Evolutionary conservation across 2,797 vertebrate species (phyloP).

Genomic region (Bothrops alternatus): DNA sequence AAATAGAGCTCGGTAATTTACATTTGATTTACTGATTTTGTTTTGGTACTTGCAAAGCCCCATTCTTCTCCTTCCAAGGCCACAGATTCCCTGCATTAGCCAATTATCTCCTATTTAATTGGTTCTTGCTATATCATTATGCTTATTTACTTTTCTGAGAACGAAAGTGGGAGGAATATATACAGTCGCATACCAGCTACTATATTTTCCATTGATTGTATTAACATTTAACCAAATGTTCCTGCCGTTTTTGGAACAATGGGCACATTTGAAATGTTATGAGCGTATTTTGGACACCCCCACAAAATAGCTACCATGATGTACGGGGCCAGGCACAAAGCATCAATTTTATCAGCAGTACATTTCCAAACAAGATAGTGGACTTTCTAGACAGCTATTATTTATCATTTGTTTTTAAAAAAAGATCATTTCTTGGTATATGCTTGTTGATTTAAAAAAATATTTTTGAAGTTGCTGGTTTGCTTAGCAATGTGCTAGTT

Average conservation of each 20-base stretch:
- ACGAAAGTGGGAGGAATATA: not conserved
- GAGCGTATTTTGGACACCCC: not conserved
- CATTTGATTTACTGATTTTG: constrained; percentile 13
- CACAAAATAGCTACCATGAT: not conserved
- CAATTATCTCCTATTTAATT: constrained; percentile 1
- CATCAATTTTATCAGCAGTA: not conserved
- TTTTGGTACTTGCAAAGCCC: not conserved
- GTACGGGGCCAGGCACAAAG: not conserved
- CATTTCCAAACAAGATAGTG: not conserved
- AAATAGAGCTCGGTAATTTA: not conserved
- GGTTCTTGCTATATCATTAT: not conserved
- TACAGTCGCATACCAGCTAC: not conserved
- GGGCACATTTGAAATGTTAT: not conserved
- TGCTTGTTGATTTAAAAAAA: not conserved
- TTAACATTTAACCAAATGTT: not conserved
- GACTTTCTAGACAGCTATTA: not conserved
- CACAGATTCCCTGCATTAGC: not conserved
- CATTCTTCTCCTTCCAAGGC: not conserved
- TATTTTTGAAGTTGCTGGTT: not conserved
- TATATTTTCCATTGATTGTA: not conserved
- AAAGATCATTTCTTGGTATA: not conserved
- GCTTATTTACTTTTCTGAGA: not conserved
- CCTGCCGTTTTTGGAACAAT: not conserved
- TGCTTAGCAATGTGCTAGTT: not conserved
- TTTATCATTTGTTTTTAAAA: not conserved